Evolutionary conservation across 2,113 vertebrate genomes (phyloP).

Genomic region (Talpa occidentalis): DNA sequence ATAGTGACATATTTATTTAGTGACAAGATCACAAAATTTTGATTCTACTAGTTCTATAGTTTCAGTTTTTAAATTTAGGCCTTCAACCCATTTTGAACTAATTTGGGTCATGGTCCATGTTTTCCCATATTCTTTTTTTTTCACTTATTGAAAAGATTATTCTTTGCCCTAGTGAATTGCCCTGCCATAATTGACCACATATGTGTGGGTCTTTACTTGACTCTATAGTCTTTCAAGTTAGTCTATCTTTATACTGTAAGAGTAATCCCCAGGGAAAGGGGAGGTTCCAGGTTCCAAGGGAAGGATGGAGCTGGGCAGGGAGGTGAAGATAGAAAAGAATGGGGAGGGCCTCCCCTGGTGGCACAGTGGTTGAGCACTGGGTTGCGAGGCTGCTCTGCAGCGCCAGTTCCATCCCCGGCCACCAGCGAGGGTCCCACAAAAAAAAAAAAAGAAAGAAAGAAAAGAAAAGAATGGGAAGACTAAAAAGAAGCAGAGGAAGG

Average conservation of each 20-base stretch:
- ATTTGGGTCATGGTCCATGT: background rate
- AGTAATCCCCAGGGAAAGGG: no score
- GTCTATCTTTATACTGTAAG: background rate
- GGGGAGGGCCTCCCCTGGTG: no score
- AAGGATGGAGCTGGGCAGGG: no score
- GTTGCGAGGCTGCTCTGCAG: no score
- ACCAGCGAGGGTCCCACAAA: no score
- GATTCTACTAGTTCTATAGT: background rate
- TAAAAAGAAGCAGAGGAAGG: no score
- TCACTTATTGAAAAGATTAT: background rate
- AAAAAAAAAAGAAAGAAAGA: no score
- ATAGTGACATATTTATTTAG: background rate
- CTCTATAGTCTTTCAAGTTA: background rate
- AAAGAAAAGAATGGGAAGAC: no score
- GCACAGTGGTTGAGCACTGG: no score
- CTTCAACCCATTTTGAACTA: background rate
- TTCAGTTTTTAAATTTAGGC: background rate
- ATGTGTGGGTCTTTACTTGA: background rate
- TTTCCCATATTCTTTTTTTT: background rate
- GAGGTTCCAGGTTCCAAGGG: no score
- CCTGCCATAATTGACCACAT: background rate
- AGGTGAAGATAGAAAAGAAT: no score
- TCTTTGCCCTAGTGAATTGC: background rate
- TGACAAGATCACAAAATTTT: slow-evolving; percentile 27
- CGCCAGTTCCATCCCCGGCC: no score